Conservation (phyloP, 2,888 invertebrate genomes). For the Eupithecia inturbata region DNA sequence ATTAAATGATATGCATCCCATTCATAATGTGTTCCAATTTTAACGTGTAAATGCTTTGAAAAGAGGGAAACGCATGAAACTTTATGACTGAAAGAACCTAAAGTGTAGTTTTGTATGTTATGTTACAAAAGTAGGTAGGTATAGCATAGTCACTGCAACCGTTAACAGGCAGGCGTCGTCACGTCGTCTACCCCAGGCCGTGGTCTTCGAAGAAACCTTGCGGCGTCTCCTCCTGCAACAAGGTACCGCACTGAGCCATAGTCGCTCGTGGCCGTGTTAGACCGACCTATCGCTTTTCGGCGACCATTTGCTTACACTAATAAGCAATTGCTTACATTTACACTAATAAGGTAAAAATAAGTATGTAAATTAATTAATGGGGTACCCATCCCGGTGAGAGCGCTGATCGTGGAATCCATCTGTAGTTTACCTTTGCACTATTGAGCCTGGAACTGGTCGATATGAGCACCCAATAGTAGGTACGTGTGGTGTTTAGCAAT, state of each 20-base stretch:
- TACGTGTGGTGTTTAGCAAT: neutral
- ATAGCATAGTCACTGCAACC: constrained; percentile 26
- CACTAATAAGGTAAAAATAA: neutral
- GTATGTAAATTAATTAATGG: neutral
- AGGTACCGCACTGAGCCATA: constrained; percentile 82
- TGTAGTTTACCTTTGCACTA: neutral
- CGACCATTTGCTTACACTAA: constrained; percentile 33
- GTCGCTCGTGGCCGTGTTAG: constrained; percentile 81
- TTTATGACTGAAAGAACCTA: neutral
- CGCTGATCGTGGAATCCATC: neutral
- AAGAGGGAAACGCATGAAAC: neutral
- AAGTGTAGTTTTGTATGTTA: neutral
- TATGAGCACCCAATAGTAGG: neutral
- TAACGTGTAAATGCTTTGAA: neutral
- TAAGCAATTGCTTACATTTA: too few relatives aligned
- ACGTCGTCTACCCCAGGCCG: constrained; percentile 91
- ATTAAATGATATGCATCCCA: too few relatives aligned
- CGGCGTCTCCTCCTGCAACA: constrained; percentile 99
- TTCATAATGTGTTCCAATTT: neutral
- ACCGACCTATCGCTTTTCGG: constrained; percentile 78
- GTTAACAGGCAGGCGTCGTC: constrained; percentile 4
- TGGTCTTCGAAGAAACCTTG: constrained; percentile 99
- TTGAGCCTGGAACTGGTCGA: neutral
- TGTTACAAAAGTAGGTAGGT: neutral
- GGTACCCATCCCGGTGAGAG: neutral